These are phyloP conservation scores for Dicyrtoma fusca DNA, from an alignment of 2,888 invertebrate genomes.

Conservation along the genomic window DNA sequence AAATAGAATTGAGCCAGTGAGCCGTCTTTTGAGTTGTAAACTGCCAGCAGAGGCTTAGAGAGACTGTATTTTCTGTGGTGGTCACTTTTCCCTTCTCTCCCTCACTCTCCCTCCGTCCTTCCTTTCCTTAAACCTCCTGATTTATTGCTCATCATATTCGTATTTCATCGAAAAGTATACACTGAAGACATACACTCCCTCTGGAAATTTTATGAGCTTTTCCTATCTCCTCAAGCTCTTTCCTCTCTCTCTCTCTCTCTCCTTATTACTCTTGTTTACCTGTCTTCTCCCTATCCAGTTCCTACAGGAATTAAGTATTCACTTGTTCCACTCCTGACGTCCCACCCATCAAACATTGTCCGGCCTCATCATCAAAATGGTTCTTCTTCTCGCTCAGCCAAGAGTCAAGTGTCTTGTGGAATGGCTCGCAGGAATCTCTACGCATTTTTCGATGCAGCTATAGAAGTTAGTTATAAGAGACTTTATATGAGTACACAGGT, in stretches of 20 bases:
- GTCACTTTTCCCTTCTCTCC: background rate
- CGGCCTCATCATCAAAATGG: slow-evolving; percentile 35
- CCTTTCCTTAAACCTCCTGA: slow-evolving; percentile 21
- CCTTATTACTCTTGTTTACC: background rate
- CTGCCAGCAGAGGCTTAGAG: too few species aligned
- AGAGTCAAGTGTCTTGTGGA: background rate
- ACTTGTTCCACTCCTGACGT: slow-evolving; percentile 29
- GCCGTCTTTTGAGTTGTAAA: too few species aligned
- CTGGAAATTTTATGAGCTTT: slow-evolving; percentile 43
- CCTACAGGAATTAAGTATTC: slow-evolving; percentile 35
- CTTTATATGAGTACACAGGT: too few species aligned
- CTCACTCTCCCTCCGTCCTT: background rate
- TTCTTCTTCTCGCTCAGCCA: slow-evolving; percentile 1
- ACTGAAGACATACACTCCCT: slow-evolving; percentile 39
- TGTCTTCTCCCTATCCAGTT: slow-evolving; percentile 9
- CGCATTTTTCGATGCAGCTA: too few species aligned
- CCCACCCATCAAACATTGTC: slow-evolving; percentile 40
- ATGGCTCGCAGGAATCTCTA: too few species aligned
- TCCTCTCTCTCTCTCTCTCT: background rate
- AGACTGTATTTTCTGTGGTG: background rate
- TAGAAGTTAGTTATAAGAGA: too few species aligned
- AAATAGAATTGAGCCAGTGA: too few species aligned
- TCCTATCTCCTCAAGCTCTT: slow-evolving; percentile 36
- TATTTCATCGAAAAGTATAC: slow-evolving; percentile 44
- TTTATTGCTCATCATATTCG: slow-evolving; percentile 38